These are phyloP conservation scores for Argyra leucocephala DNA, from an alignment of 2,888 invertebrate species.

Conservation along the genomic window DNA sequence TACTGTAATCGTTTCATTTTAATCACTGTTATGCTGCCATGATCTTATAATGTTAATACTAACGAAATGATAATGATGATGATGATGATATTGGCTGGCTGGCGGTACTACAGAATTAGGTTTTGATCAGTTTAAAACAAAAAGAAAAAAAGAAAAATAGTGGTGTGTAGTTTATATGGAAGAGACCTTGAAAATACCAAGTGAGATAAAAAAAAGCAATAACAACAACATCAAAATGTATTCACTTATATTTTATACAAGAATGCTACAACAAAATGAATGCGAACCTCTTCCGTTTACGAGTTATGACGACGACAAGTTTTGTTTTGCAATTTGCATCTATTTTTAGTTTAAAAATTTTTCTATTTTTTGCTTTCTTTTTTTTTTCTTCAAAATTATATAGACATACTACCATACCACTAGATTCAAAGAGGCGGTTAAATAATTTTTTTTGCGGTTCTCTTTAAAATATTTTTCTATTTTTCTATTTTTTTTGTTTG, in stretches of 20 bases:
- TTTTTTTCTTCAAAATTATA: not conserved
- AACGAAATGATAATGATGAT: too few species aligned
- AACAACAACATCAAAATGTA: not conserved
- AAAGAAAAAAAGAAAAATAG: not conserved
- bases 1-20: not conserved
- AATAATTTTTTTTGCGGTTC: not conserved
- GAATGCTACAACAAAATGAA: not conserved
- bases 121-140: not conserved
- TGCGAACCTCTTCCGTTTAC: slow-evolving; percentile 3
- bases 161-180: not conserved
- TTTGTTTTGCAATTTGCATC: not conserved
- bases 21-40: slow-evolving; percentile 4
- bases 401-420: too few species aligned
- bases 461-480: too few species aligned
- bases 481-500: too few species aligned
- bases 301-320: too few species aligned
- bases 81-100: too few species aligned
- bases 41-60: not conserved
- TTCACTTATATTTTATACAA: not conserved
- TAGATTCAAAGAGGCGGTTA: not conserved
- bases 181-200: not conserved
- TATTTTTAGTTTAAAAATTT: not conserved
- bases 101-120: not conserved
- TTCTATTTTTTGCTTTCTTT: not conserved
- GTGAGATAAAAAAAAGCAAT: not conserved